Base-by-base conservation (phyloP, 2,113 vertebrate species). In the Trematomus loennbergii region DNA sequence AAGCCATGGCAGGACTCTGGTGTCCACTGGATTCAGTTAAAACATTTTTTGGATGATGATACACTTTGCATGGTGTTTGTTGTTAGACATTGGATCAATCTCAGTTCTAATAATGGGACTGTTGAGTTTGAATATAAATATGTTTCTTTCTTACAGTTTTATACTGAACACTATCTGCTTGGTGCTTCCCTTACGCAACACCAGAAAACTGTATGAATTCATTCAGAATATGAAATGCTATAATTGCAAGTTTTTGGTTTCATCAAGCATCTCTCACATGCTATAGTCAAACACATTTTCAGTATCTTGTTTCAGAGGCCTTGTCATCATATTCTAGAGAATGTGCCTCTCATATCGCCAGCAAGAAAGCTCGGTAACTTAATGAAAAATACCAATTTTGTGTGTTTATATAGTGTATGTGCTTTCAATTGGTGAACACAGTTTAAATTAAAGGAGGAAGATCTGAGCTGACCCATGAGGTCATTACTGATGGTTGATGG, bases 21-120 rank as follows among this genome's bases (percentile, higher is more conserved):
- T 84, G 77, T 89, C 78, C 63, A 72, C 72, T 82, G 84, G 75
- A 79, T 88, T 87, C 58, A 69, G 75, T 86, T 89, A 81, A 80
- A 87, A 87, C 68, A 77, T 73, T 50, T 79, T 73, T 73, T 73
- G 65, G 49, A 84, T 45, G 67, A 49, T 52, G 59, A 65, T 84
- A 73, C 63, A 87, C 58, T 40, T 53, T 72, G 58, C 33, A 72
- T 20, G 57, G 18, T 58, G 75, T 77, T 85, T 79, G 58, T 69
- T 86, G 69, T 79, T 69, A 64, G 72, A 62, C 45, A 79, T 49
- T 33, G 13, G 17, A 70, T 77, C 54, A 75, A 70, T 50, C 40
- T 78, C 25, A 67, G 33, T 40, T 62, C n/a, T 63, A 69, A 65
- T 49, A 66, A 72, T 36, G 49, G 17, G 15, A 48, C 22, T 57